A percentile compares a stretch with the other conserved stretches of the same genome.
These are phyloP conservation scores for Sebastes elongatus DNA, from an alignment of 2,797 vertebrate species.

Conservation along the genomic window DNA sequence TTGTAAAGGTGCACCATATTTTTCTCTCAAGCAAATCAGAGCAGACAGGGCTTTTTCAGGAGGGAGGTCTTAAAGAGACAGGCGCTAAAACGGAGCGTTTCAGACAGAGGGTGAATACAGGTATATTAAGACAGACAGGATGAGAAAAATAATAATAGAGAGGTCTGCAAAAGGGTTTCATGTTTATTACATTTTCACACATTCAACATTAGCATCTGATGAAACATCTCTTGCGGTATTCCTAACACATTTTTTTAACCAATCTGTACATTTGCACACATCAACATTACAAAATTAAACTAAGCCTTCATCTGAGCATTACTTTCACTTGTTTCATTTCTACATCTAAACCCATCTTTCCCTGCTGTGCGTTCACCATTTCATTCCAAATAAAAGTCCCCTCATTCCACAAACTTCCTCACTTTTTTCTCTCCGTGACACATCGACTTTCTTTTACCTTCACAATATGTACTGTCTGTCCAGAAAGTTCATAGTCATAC, in stretches of 20 bases:
- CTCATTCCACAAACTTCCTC: not conserved
- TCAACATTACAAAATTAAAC: conserved; percentile 58
- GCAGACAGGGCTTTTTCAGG: too few relatives aligned
- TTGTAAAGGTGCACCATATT: too few relatives aligned
- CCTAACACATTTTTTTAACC: not conserved
- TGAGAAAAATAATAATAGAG: not conserved
- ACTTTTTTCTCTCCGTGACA: not conserved
- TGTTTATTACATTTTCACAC: conserved; percentile 80
- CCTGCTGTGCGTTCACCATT: not conserved
- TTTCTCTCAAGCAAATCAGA: too few relatives aligned
- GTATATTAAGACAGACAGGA: too few relatives aligned
- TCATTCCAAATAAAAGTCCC: not conserved
- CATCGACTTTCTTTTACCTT: conserved; percentile 14
- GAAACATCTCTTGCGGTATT: not conserved
- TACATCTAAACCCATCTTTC: not conserved
- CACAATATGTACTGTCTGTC: not conserved
- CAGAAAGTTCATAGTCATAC: not conserved
- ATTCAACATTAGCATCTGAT: conserved; percentile 10
- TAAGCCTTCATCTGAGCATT: not conserved
- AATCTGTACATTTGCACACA: conserved; percentile 54
- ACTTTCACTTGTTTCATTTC: not conserved
- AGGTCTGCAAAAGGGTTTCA: conserved; percentile 74
- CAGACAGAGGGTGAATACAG: too few relatives aligned
- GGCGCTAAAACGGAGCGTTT: too few relatives aligned
- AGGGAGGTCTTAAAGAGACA: too few relatives aligned